A percentile compares a stretch with the other conserved stretches of the same genome.
phyloP scores from a whole-genome alignment of 2,113 vertebrate genomes.

The Gallinago jamesoni region DNA sequence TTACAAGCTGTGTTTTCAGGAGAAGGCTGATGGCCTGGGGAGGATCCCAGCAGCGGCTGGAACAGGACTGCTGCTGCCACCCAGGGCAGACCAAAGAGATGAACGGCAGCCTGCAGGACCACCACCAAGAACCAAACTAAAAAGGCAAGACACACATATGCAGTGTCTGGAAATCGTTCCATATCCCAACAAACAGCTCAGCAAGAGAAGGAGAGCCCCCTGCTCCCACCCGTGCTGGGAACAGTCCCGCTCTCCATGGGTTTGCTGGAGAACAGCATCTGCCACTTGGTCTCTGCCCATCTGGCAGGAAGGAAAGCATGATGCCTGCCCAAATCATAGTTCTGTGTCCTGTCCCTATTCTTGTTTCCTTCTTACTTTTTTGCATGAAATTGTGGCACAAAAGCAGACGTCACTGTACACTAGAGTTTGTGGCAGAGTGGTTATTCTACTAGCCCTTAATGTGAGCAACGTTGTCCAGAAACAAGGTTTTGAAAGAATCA shows the following conservation, averaged over 20 bases:
- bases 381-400: background rate
- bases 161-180: background rate
- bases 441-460: background rate
- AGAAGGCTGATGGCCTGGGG: background rate
- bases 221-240: background rate
- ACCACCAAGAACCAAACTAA: background rate
- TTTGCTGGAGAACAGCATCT: background rate
- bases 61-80: background rate
- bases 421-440: background rate
- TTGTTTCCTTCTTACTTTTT: background rate
- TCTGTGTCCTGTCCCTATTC: background rate
- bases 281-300: background rate
- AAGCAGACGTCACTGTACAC: background rate
- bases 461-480: background rate
- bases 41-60: background rate
- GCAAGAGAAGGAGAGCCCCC: background rate
- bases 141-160: background rate
- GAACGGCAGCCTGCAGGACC: background rate
- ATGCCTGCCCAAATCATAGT: background rate
- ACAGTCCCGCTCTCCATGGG: no score
- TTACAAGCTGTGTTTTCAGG: background rate
- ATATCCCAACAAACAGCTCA: background rate
- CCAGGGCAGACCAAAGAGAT: background rate
- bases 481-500: background rate
- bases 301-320: background rate